Conservation (phyloP, 2,888 invertebrate species). For the Baccha elongata region DNA sequence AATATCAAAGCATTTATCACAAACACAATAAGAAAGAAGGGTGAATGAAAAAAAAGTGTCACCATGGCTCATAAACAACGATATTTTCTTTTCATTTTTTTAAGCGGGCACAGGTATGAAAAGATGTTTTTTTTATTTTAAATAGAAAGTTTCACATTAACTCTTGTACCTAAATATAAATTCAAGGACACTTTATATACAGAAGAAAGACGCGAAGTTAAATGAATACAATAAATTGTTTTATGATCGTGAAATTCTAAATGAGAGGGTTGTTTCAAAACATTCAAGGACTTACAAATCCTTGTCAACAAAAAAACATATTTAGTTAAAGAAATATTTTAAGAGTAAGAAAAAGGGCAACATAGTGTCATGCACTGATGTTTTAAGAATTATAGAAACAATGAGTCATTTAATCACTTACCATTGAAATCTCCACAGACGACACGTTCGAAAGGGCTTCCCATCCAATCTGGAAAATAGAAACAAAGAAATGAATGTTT, state of each 20-base stretch:
- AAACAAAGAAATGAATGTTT: conserved; percentile 78
- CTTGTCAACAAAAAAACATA: conserved; percentile 50
- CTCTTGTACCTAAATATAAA: conserved; percentile 37
- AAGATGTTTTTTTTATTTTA: conserved; percentile 29
- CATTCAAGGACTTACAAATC: conserved; percentile 56
- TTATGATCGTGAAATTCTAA: neutral
- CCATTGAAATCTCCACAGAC: conserved; percentile 96
- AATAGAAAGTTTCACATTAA: conserved; percentile 38
- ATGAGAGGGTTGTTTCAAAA: conserved; percentile 53
- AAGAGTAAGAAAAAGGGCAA: neutral
- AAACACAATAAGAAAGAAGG: conserved; percentile 27
- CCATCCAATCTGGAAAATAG: conserved; percentile 93
- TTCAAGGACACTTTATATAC: conserved; percentile 60
- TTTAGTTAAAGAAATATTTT: conserved; percentile 21
- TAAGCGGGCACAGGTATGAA: conserved; percentile 44
- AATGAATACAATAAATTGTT: conserved; percentile 3
- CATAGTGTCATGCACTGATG: neutral
- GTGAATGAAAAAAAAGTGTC: conserved; percentile 17
- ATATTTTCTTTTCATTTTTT: conserved; percentile 46
- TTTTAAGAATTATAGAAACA: conserved; percentile 5
- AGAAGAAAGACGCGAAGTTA: conserved; percentile 31
- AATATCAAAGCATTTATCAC: conserved; percentile 9
- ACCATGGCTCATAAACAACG: conserved; percentile 58
- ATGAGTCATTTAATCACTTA: conserved; percentile 83
- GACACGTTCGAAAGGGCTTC: conserved; percentile 96